Percentiles rank a stretch among this genome's conserved stretches.
These are phyloP conservation scores for Formica exsecta DNA, from an alignment of 1,140 invertebrate genomes.

Conservation along the genomic window DNA sequence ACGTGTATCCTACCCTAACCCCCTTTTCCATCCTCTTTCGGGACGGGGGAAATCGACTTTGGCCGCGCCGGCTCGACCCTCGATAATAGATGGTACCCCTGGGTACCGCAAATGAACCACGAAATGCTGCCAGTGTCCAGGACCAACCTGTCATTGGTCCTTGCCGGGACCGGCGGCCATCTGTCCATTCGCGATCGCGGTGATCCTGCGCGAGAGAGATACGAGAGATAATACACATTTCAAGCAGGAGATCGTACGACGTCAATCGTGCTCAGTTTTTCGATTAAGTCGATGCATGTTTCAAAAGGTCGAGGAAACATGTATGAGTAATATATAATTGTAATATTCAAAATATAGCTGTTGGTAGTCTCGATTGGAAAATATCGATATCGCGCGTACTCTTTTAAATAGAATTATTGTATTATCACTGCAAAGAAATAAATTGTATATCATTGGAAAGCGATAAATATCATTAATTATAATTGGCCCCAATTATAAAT, in stretches of 20 bases:
- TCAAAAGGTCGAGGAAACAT: background rate
- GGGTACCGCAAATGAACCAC: slow-evolving; percentile 87
- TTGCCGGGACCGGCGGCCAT: slow-evolving; percentile 80
- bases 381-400: too few species aligned
- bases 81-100: slow-evolving; percentile 87
- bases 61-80: slow-evolving; percentile 75
- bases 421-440: too few species aligned
- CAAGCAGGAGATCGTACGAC: slow-evolving; percentile 38
- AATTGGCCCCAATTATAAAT: too few species aligned
- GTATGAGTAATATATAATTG: too few species aligned
- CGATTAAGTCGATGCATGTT: background rate
- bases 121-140: slow-evolving; percentile 84
- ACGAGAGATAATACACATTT: slow-evolving; percentile 57
- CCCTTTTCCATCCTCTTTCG: slow-evolving; percentile 49
- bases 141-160: slow-evolving; percentile 86
- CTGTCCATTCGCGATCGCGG: slow-evolving; percentile 79
- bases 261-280: slow-evolving; percentile 12
- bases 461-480: too few species aligned
- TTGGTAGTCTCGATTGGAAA: too few species aligned
- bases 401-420: too few species aligned
- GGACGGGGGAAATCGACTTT: slow-evolving; percentile 58
- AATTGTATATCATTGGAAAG: too few species aligned
- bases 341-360: too few species aligned
- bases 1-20: background rate
- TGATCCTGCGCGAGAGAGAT: slow-evolving; percentile 67